phyloP scores from a whole-genome alignment of 2,797 vertebrate species.

The Ctenopoma kingsleyae region DNA sequence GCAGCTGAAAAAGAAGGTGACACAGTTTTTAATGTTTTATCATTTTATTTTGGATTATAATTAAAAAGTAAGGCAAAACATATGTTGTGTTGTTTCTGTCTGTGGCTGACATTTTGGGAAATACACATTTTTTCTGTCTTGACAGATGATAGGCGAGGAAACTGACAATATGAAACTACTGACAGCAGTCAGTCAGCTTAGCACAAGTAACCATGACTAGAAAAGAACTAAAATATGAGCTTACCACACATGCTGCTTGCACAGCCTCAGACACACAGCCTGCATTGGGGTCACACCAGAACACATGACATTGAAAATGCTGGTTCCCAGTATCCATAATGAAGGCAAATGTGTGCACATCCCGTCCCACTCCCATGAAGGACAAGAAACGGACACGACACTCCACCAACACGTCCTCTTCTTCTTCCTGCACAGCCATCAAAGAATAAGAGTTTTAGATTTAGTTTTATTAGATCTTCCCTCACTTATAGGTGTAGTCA shows the following conservation, averaged over 20 bases:
- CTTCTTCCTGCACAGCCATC: conserved; percentile 81
- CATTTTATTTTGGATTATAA: background rate
- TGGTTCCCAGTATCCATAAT: conserved; percentile 98
- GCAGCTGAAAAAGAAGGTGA: conserved; percentile 85
- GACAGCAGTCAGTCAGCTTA: background rate
- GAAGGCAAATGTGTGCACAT: conserved; percentile 95
- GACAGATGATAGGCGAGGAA: background rate
- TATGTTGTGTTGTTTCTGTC: background rate
- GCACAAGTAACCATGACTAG: background rate
- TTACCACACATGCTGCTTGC: conserved; percentile 97
- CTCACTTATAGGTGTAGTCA: conserved; percentile 10
- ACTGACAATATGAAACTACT: background rate
- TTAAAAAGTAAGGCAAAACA: background rate
- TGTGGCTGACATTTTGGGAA: background rate
- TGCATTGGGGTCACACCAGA: conserved; percentile 97
- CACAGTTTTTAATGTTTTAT: background rate
- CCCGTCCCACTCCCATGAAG: conserved; percentile 97
- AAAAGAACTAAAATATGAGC: conserved; percentile 34
- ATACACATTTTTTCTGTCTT: too few relatives aligned
- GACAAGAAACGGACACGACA: conserved; percentile 97
- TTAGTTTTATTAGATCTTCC: conserved; percentile 10
- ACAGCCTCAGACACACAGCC: conserved; percentile 95
- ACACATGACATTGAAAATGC: conserved; percentile 95
- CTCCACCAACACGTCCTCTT: conserved; percentile 94
- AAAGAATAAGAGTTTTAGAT: conserved; percentile 16